Percentiles rank a stretch among this genome's conserved stretches.
Conservation (phyloP, 2,888 invertebrate genomes). For the Melanotus villosus region DNA sequence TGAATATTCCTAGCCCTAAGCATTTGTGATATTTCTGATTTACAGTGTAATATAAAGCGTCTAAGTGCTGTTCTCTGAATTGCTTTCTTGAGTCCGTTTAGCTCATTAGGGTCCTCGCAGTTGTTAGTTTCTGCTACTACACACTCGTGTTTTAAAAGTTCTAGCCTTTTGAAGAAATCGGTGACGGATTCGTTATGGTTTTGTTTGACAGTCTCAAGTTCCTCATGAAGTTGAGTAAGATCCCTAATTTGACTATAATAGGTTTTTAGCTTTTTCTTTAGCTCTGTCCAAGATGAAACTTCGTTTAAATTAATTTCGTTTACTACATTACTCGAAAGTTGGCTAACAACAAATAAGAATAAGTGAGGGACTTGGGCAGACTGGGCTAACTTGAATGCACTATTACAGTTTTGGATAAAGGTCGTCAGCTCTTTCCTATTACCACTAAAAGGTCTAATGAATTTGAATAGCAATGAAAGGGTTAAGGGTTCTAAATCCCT, state of each 20-base stretch:
- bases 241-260: too few relatives aligned
- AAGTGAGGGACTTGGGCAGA: background rate
- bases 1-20: conserved; percentile 36
- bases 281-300: background rate
- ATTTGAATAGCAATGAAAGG: background rate
- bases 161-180: conserved; percentile 20
- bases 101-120: background rate
- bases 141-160: conserved; percentile 43
- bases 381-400: background rate
- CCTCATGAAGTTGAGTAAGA: conserved; percentile 39
- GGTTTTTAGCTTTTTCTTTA: conserved; percentile 17
- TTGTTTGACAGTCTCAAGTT: conserved; percentile 42
- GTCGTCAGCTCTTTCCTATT: too few relatives aligned
- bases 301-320: conserved; percentile 9
- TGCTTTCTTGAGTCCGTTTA: conserved; percentile 13
- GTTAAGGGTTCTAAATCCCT: background rate
- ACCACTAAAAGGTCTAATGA: too few relatives aligned
- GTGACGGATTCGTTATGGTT: too few relatives aligned
- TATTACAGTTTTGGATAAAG: too few relatives aligned
- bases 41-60: conserved; percentile 42
- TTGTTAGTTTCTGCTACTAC: conserved; percentile 20
- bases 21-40: too few relatives aligned
- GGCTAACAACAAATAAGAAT: background rate
- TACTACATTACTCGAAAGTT: background rate
- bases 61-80: too few relatives aligned